Conservation (phyloP, 2,888 invertebrate genomes). For the Clanis bilineata region DNA sequence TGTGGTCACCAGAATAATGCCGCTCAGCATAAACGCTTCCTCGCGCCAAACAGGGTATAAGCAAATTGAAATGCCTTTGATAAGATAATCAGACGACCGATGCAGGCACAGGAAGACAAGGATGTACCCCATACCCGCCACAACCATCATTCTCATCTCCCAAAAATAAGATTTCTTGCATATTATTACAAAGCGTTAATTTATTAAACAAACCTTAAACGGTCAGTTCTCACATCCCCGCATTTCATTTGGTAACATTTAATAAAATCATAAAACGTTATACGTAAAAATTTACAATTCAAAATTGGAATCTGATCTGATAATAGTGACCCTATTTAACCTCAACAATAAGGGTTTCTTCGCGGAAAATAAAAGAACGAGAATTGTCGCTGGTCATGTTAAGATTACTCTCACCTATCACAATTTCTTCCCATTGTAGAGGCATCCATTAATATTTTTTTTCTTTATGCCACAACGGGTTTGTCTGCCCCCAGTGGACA, state of each 20-base stretch:
- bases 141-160: too few species aligned
- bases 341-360: conserved; percentile 61
- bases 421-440: conserved; percentile 77
- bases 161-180: too few species aligned
- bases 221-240: not conserved
- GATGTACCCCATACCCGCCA: too few species aligned
- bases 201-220: not conserved
- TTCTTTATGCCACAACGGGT: conserved; percentile 69
- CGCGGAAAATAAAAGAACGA: conserved; percentile 60
- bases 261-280: conserved; percentile 7
- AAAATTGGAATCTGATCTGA: conserved; percentile 54
- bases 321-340: conserved; percentile 66
- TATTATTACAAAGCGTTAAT: too few species aligned
- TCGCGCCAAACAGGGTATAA: too few species aligned
- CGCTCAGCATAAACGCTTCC: too few species aligned
- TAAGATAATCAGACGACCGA: too few species aligned
- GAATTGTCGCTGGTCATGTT: conserved; percentile 61
- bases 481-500: conserved; percentile 66
- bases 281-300: conserved; percentile 55
- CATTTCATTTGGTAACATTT: not conserved
- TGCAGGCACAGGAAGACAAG: too few species aligned
- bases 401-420: conserved; percentile 81
- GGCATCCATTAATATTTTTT: conserved; percentile 69
- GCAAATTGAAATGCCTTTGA: too few species aligned
- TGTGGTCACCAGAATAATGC: too few species aligned